Conservation (phyloP, 1,140 invertebrate species). For the Pararge aegeria region DNA sequence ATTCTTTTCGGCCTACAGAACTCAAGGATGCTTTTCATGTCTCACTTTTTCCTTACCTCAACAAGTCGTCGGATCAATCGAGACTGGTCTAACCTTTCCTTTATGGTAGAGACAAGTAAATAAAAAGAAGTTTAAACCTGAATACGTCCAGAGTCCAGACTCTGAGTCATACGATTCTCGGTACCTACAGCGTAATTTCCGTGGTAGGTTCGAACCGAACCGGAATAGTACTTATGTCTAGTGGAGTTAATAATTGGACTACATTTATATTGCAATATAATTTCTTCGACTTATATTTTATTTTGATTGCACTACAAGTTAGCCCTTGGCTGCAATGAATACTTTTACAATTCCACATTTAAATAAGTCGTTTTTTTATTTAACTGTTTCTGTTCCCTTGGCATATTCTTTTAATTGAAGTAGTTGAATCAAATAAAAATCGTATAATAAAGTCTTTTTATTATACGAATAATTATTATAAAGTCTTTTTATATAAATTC, state of each 20-base stretch:
- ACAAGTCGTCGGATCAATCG: slow-evolving; percentile 17
- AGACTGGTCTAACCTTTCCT: slow-evolving; percentile 9
- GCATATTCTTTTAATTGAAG: too few relatives aligned
- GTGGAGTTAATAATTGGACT: not conserved
- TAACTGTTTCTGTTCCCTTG: too few relatives aligned
- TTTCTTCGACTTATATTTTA: too few relatives aligned
- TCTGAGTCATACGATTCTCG: slow-evolving; percentile 19
- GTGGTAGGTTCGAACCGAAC: not conserved
- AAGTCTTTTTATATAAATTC: too few relatives aligned
- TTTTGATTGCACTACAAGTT: too few relatives aligned
- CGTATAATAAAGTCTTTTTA: too few relatives aligned
- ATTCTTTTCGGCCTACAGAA: slow-evolving; percentile 27
- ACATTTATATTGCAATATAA: too few relatives aligned
- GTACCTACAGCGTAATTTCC: slow-evolving; percentile 1
- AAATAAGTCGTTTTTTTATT: too few relatives aligned
- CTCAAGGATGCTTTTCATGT: slow-evolving; percentile 23
- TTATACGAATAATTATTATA: too few relatives aligned
- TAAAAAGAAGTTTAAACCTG: slow-evolving; percentile 14
- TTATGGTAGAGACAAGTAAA: slow-evolving; percentile 15
- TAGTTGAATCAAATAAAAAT: too few relatives aligned
- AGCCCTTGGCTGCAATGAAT: too few relatives aligned
- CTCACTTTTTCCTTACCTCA: slow-evolving; percentile 20
- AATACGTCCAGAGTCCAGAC: slow-evolving; percentile 13
- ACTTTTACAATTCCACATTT: too few relatives aligned
- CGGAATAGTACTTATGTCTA: not conserved